phyloP scores from a whole-genome alignment of 2,797 vertebrate genomes.

The Tapirus indicus region DNA sequence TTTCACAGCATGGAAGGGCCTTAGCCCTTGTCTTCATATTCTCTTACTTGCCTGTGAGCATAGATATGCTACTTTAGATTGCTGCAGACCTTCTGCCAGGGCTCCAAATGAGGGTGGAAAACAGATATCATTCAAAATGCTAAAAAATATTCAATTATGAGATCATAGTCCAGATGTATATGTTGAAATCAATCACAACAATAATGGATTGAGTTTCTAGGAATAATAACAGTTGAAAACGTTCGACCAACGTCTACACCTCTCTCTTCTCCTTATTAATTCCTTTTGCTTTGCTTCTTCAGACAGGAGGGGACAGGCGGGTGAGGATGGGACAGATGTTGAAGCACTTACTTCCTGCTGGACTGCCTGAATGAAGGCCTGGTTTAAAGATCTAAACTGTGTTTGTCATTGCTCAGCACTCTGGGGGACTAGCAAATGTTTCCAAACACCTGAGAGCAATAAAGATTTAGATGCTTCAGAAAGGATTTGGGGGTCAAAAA shows the following conservation, averaged over 20 bases:
- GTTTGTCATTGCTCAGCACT: background rate
- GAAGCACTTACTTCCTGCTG: background rate
- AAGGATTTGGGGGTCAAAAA: background rate
- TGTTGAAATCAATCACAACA: background rate
- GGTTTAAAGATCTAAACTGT: background rate
- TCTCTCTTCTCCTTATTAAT: background rate
- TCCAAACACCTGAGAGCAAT: background rate
- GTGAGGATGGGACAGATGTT: background rate
- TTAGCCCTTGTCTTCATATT: background rate
- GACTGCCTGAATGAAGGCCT: background rate
- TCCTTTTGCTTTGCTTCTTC: slow-evolving; percentile 10
- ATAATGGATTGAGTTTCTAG: background rate
- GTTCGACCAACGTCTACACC: background rate
- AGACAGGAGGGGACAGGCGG: background rate
- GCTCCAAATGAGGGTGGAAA: background rate
- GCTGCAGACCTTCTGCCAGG: background rate
- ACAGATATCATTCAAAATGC: background rate
- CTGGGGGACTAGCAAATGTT: background rate
- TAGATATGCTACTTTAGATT: background rate
- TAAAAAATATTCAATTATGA: background rate
- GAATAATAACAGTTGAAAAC: background rate
- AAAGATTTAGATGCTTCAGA: background rate
- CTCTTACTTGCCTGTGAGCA: background rate
- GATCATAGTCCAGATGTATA: background rate
- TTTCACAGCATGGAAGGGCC: background rate